Conservation (phyloP, 2,888 invertebrate genomes). For the Xestobium rufovillosum region DNA sequence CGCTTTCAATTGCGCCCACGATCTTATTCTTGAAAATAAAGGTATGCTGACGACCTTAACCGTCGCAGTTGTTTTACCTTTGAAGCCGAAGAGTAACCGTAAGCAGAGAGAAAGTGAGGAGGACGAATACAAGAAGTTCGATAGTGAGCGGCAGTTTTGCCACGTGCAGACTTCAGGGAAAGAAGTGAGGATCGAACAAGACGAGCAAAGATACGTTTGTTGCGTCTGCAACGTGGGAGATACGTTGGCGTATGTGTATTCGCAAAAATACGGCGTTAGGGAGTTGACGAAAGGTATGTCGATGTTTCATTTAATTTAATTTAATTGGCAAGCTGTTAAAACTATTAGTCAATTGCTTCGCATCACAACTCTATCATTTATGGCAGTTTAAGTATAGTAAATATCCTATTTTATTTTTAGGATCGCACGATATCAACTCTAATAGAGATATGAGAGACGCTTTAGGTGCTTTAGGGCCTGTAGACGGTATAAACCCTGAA, state of each 20-base stretch:
- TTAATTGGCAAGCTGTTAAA: too few relatives aligned
- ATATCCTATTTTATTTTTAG: too few relatives aligned
- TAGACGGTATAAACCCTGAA: constrained; percentile 78
- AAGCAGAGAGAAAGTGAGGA: neutral
- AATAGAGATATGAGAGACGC: constrained; percentile 87
- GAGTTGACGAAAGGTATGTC: constrained; percentile 65
- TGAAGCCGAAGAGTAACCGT: constrained; percentile 35
- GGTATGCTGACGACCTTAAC: constrained; percentile 79
- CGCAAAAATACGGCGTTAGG: constrained; percentile 66
- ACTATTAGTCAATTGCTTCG: too few relatives aligned
- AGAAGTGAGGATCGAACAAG: constrained; percentile 17
- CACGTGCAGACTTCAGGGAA: constrained; percentile 4
- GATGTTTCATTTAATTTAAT: too few relatives aligned
- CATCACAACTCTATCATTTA: too few relatives aligned
- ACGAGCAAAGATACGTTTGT: constrained; percentile 54
- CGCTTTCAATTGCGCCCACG: constrained; percentile 79
- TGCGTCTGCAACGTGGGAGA: constrained; percentile 88
- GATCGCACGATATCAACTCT: constrained; percentile 74
- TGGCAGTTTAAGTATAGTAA: too few relatives aligned
- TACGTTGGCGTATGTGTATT: constrained; percentile 80
- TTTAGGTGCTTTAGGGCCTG: constrained; percentile 79
- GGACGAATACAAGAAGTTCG: neutral
- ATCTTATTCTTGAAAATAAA: constrained; percentile 73
- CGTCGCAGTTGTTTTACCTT: constrained; percentile 65
- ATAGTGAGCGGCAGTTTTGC: constrained; percentile 14